These are phyloP conservation scores for Spea bombifrons DNA, from an alignment of 2,113 vertebrate species.

Conservation along the genomic window DNA sequence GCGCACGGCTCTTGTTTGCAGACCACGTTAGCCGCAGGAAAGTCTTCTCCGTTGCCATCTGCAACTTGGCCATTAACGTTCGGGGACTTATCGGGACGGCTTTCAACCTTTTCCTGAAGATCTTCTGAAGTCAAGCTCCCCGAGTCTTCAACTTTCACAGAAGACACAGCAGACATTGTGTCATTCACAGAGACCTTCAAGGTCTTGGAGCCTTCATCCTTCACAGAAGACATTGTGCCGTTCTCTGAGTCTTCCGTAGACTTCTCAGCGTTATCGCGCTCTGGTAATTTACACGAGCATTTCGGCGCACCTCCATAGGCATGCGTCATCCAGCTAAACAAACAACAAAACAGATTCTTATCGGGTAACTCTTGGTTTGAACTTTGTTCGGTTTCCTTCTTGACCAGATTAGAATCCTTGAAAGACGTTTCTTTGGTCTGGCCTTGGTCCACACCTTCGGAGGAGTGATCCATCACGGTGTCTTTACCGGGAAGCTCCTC, in stretches of 20 bases:
- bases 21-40: too few relatives aligned
- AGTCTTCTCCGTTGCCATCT: not conserved
- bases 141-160: not conserved
- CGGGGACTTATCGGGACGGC: not conserved
- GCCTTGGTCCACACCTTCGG: not conserved
- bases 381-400: not conserved
- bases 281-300: constrained; percentile 25
- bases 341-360: constrained; percentile 48
- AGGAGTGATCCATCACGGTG: not conserved
- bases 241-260: too few relatives aligned
- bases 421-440: not conserved
- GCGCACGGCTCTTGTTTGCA: not conserved
- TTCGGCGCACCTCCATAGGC: constrained; percentile 40
- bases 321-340: not conserved
- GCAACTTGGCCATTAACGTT: not conserved
- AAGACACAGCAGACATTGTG: not conserved
- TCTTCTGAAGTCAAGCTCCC: not conserved
- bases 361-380: not conserved
- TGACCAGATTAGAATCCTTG: not conserved
- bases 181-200: not conserved
- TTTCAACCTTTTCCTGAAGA: not conserved
- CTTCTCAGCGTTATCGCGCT: not conserved
- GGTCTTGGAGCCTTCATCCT: not conserved
- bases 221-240: not conserved
- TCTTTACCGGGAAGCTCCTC: not conserved